Conservation (phyloP, 2,797 vertebrate species). For the Crocidura indochinensis region DNA sequence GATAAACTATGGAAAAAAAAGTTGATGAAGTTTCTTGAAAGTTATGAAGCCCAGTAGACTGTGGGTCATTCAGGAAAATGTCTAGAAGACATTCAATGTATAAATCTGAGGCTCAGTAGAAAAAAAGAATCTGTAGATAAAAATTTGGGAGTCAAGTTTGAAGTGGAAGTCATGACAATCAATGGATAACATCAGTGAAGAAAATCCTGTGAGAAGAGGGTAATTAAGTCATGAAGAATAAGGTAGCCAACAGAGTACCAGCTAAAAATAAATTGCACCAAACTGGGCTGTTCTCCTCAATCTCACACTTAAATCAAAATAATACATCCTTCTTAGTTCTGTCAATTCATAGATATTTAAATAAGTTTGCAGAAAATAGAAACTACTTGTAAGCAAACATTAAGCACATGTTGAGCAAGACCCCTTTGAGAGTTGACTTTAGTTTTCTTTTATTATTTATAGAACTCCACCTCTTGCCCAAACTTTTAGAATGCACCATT, state of each 20-base stretch:
- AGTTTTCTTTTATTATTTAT: neutral
- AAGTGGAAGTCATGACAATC: neutral
- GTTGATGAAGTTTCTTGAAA: neutral
- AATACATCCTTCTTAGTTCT: neutral
- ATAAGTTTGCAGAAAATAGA: neutral
- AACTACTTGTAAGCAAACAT: neutral
- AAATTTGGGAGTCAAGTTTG: neutral
- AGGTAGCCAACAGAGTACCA: neutral
- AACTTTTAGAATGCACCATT: too few relatives aligned
- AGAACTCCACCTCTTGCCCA: neutral
- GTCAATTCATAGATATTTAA: slow-evolving; percentile 31
- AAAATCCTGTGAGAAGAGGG: neutral
- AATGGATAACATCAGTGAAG: neutral
- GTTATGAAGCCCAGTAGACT: neutral
- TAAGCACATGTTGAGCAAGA: neutral
- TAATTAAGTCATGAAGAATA: neutral
- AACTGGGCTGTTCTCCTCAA: neutral
- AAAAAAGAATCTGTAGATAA: neutral
- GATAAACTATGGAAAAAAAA: neutral
- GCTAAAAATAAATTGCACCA: neutral
- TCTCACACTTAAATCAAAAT: slow-evolving; percentile 3
- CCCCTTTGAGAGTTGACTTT: neutral
- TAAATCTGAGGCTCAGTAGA: neutral
- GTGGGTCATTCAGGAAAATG: neutral
- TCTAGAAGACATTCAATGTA: neutral